Evolutionary conservation across 2,888 invertebrate genomes (phyloP).

Genomic region (Sphaerophoria taeniata): DNA sequence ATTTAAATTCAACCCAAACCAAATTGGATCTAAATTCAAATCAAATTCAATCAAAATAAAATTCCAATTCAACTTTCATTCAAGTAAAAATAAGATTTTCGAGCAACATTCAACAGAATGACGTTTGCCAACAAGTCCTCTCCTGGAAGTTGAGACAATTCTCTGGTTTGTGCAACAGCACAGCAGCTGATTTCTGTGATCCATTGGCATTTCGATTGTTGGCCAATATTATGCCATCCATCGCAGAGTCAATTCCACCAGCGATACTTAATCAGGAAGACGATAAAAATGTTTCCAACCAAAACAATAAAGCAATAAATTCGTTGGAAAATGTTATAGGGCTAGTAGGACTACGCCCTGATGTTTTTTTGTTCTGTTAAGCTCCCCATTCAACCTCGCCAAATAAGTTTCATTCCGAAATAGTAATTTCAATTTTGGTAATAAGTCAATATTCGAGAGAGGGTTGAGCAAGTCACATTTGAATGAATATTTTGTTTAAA

Average conservation of each 20-base stretch:
- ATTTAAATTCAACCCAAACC: not conserved
- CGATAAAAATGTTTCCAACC: conserved; percentile 53
- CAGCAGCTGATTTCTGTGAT: conserved; percentile 68
- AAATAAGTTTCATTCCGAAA: conserved; percentile 18
- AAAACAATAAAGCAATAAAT: conserved; percentile 76
- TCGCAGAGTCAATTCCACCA: conserved; percentile 67
- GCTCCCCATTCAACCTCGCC: conserved; percentile 31
- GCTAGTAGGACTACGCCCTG: conserved; percentile 70
- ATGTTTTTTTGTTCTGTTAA: conserved; percentile 1
- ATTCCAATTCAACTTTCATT: not conserved
- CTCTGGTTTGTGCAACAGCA: conserved; percentile 16
- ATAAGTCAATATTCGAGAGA: conserved; percentile 2
- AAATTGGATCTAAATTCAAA: not conserved
- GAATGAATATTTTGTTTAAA: conserved; percentile 23
- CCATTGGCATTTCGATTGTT: conserved; percentile 73
- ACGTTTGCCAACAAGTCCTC: not conserved
- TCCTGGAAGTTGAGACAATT: conserved; percentile 21
- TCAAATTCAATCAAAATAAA: not conserved
- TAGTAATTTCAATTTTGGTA: conserved; percentile 12
- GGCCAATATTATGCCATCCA: conserved; percentile 64
- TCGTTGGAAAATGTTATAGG: conserved; percentile 74
- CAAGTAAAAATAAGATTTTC: not conserved
- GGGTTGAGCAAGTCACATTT: conserved; percentile 16
- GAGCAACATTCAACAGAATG: not conserved
- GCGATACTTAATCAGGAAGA: conserved; percentile 76